These are phyloP conservation scores for Gouania willdenowi DNA, from an alignment of 2,797 vertebrate genomes.

Conservation along the genomic window DNA sequence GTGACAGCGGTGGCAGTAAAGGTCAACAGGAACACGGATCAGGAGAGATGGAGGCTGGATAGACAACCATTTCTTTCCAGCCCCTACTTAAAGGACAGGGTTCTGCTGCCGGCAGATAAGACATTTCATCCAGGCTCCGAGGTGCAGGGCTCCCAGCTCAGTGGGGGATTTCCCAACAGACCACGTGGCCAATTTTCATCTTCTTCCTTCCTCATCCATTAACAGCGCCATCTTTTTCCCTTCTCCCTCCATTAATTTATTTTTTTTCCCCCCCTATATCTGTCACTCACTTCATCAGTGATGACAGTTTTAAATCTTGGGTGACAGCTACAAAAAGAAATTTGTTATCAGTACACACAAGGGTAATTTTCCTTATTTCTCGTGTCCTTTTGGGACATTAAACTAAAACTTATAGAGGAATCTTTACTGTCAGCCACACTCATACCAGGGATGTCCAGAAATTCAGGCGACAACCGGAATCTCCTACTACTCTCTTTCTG, in stretches of 20 bases:
- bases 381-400: conserved; percentile 12
- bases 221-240: conserved; percentile 26
- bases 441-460: too few species aligned
- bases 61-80: conserved; percentile 71
- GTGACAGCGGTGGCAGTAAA: conserved; percentile 57
- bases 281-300: conserved; percentile 27
- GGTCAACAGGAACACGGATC: conserved; percentile 74
- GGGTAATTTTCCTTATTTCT: conserved; percentile 22
- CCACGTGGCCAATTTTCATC: conserved; percentile 55
- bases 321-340: conserved; percentile 45
- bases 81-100: conserved; percentile 71
- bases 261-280: too few species aligned
- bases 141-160: conserved; percentile 55
- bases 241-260: conserved; percentile 16
- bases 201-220: conserved; percentile 36
- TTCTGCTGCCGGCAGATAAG: conserved; percentile 76
- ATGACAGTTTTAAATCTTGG: conserved; percentile 39
- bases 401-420: conserved; percentile 32
- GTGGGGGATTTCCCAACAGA: conserved; percentile 70
- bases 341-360: conserved; percentile 19
- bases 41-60: conserved; percentile 69
- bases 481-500: too few species aligned
- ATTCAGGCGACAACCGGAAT: too few species aligned
- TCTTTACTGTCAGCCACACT: too few species aligned
- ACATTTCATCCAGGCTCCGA: conserved; percentile 70